phyloP scores from a whole-genome alignment of 2,797 vertebrate species.

The Erithacus rubecula region DNA sequence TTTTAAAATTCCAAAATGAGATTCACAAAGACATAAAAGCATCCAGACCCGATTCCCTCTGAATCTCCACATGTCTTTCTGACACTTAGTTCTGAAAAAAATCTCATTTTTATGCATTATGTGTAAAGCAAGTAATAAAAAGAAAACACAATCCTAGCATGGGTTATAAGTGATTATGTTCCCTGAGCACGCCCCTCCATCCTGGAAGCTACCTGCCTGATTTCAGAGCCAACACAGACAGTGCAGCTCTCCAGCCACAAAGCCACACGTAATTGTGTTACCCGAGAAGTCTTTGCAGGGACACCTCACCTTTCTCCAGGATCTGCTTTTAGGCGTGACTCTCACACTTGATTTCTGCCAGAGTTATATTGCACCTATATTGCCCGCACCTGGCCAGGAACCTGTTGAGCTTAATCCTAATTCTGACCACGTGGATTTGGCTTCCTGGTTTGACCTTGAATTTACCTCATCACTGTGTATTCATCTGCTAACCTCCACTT shows the following conservation, averaged over 20 bases:
- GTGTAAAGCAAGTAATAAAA: background rate
- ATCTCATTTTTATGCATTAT: background rate
- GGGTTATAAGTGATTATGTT: background rate
- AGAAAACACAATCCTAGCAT: background rate
- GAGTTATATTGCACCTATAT: background rate
- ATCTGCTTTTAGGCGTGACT: background rate
- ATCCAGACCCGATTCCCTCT: background rate
- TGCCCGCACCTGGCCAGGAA: background rate
- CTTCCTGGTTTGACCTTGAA: background rate
- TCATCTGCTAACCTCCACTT: background rate
- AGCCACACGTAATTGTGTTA: background rate
- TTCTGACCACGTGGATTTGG: background rate
- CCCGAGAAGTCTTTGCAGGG: background rate
- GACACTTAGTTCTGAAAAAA: background rate
- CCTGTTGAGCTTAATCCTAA: background rate
- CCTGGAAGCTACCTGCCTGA: background rate
- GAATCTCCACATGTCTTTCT: background rate
- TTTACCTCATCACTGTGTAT: background rate
- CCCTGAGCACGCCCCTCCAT: background rate
- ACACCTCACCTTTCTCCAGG: background rate
- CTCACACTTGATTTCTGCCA: background rate
- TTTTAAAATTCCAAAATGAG: background rate
- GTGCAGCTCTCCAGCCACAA: background rate
- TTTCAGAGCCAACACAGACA: background rate
- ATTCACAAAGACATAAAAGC: background rate